Base-by-base conservation (phyloP, 2,797 vertebrate species). In the Gymnopithys bicolor region DNA sequence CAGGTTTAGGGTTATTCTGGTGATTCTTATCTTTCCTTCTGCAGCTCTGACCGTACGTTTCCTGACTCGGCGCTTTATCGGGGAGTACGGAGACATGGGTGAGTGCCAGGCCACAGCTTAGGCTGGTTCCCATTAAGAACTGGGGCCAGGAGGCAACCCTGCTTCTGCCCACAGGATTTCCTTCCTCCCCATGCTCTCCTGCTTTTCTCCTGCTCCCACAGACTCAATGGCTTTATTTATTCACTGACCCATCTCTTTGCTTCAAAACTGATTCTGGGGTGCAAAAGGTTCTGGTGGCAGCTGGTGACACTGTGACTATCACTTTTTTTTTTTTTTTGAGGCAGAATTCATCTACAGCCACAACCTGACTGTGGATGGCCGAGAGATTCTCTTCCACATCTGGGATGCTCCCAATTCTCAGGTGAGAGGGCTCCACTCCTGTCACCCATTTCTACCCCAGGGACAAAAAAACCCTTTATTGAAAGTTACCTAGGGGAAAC, bases 1-100 rank as follows among this genome's bases (percentile, higher is more conserved):
- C 46, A 25, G 53, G 17, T 51, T 68, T 67, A 17, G 77, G 16
- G 13, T 48, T 58, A 5, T 86, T 69, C 51, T 88, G 63, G 77
- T 75, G 48, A 17, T 51, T 56, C 60, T 63, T 15, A 0, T 58
- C 75, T 41, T 94, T 55, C 55, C 74, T 25, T 86, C 97, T 94
- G 19, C 97, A 99, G 99, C 99, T 28, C 93, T 99, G 71, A 98
- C 98, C 2, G 99, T 99, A 69, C 98, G 99, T 51, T 98, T 99
- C 84, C 94, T 99, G 56, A 99, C 99, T 24, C 97, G 98, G 46
- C 98, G 98, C 82, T 99, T 99, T 94, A 99, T 99, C 4, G 99
- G 99, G 68, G 99, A 99, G 89, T 99, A 99, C 3, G 98, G 99
- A 87, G 98, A 99, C 68, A 98, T 98, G 64, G 98, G 99, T 99